Evolutionary conservation across 2,888 invertebrate genomes (phyloP).

Genomic region (Pseudococcus viburni): DNA sequence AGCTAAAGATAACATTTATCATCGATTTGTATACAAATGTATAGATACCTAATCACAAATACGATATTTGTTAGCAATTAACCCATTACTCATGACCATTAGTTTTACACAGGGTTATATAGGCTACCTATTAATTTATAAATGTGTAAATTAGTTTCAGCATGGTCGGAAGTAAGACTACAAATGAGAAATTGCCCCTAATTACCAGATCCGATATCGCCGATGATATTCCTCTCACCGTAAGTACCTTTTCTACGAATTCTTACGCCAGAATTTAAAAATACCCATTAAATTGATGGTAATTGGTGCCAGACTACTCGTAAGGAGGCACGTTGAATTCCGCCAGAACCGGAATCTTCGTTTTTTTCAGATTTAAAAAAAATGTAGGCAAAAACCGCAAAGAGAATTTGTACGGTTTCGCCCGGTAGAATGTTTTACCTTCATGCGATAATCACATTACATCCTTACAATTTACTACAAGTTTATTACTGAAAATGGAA

Average conservation of each 20-base stretch:
- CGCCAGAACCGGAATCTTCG: neutral
- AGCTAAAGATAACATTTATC: too few species aligned
- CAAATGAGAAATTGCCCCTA: neutral
- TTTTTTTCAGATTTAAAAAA: too few species aligned
- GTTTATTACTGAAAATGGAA: conserved; percentile 52
- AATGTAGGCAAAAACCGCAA: neutral
- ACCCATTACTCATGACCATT: too few species aligned
- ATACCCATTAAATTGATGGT: neutral
- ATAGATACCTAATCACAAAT: too few species aligned
- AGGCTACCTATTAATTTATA: neutral
- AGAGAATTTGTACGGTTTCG: conserved; percentile 31
- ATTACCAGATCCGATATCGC: neutral
- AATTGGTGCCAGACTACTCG: neutral
- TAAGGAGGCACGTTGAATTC: neutral
- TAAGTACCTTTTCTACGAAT: neutral
- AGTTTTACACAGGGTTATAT: too few species aligned
- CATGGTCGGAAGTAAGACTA: neutral
- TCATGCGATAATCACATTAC: conserved; percentile 28
- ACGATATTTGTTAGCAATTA: too few species aligned
- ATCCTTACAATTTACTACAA: conserved; percentile 24
- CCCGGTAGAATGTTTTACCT: neutral
- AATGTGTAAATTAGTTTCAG: neutral
- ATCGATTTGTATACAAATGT: too few species aligned
- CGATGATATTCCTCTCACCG: conserved; percentile 2
- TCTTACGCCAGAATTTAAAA: neutral